phyloP scores from a whole-genome alignment of 1,140 invertebrate species.

The Drosophila micromelanica region DNA sequence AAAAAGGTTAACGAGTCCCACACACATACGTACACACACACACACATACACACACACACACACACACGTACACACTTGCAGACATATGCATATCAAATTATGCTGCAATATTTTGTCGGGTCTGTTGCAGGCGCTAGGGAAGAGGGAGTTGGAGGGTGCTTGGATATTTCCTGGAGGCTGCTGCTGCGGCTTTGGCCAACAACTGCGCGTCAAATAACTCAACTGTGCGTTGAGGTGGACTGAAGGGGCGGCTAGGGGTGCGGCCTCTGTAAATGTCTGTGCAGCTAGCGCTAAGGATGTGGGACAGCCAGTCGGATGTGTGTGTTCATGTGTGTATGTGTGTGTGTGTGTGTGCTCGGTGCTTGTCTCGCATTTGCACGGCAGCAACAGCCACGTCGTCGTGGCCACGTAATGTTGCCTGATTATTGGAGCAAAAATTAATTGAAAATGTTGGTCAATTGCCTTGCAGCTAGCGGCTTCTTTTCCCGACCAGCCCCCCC shows the following conservation, averaged over 20 bases:
- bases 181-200: conserved; percentile 64
- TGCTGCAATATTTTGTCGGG: conserved; percentile 65
- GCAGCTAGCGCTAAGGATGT: conserved; percentile 30
- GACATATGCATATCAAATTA: conserved; percentile 51
- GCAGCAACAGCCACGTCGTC: conserved; percentile 29
- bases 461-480: conserved; percentile 48
- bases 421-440: conserved; percentile 84
- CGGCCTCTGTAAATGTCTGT: conserved; percentile 44
- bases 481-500: too few relatives aligned
- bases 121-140: too few relatives aligned
- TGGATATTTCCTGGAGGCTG: conserved; percentile 28
- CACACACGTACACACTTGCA: conserved; percentile 11
- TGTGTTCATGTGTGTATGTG: not conserved
- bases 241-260: not conserved
- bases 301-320: not conserved
- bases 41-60: conserved; percentile 9
- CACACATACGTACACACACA: conserved; percentile 23
- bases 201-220: conserved; percentile 76
- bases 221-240: conserved; percentile 65
- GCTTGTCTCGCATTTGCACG: conserved; percentile 41
- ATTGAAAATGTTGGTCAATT: conserved; percentile 84
- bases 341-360: not conserved
- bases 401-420: conserved; percentile 58
- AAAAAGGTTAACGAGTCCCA: conserved; percentile 67
- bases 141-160: not conserved